These are phyloP conservation scores for Tyrannus savana DNA, from an alignment of 2,113 vertebrate species.

Conservation along the genomic window DNA sequence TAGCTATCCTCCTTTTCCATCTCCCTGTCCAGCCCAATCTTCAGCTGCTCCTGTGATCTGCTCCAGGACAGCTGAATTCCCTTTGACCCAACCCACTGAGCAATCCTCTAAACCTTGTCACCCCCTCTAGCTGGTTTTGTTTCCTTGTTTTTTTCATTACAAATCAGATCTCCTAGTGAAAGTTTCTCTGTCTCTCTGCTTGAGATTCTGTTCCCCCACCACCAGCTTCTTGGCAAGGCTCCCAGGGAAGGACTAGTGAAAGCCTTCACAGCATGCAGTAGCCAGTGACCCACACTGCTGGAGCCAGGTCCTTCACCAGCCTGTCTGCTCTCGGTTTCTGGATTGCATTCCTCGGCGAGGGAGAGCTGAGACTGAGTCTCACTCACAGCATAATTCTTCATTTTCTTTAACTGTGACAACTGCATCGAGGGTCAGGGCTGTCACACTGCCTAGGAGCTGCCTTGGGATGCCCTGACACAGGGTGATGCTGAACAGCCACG, in stretches of 20 bases:
- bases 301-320: neutral
- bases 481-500: neutral
- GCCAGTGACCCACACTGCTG: neutral
- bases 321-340: neutral
- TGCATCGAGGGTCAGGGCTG: neutral
- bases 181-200: neutral
- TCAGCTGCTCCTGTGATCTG: neutral
- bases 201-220: neutral
- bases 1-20: neutral
- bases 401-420: neutral
- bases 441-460: neutral
- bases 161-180: neutral
- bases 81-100: neutral
- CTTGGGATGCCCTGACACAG: accelerated
- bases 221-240: neutral
- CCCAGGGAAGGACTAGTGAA: neutral
- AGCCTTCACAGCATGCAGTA: neutral
- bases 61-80: neutral
- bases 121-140: neutral
- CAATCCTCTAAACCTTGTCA: neutral
- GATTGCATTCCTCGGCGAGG: neutral
- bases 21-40: neutral
- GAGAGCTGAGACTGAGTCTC: neutral
- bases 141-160: neutral
- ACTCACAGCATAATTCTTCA: neutral